Evolutionary conservation across 2,113 vertebrate genomes (phyloP), one percentile per base, ranked within the genome.

Genomic region (Blennius ocellaris): DNA sequence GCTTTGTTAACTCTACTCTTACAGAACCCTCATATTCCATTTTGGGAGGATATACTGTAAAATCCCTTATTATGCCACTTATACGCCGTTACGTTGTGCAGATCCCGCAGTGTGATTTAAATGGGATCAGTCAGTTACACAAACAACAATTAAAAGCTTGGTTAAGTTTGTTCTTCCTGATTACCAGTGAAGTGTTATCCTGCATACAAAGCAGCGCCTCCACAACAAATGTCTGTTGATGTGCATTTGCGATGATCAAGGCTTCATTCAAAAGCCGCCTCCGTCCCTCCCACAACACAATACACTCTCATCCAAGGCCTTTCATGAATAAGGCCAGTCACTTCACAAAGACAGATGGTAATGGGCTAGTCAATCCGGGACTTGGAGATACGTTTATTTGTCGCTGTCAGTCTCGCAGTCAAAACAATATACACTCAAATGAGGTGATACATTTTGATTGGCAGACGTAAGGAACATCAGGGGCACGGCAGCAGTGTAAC

Each of bases 81-180:
- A 58, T 60, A 50, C 21, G 70, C 65, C 45, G 87, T 73, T 82
- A 70, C 62, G 52, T 73, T 78, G 73, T 76, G 69, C 72, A 70
- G 65, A 87, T 87, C 65, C 76, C 12, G 4, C 62, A 9, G 73
- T 71, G 69, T 74, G 79, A 85, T 85, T 87, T 71, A 80, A 90
- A 91, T 81, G 40, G 72, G 87, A 90, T 82, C 87, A 87, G 89
- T 86, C 91, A 87, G 87, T 79, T 87, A 86, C 86, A 90, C 88
- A 92, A 91, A 93, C 89, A 93, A 87, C 90, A 89, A 93, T 94
- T 92, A 93, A 93, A 90, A 86, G 87, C 90, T 86, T 93, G 87
- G 89, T 93, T 93, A 91, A 87, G 91, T 91, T 92, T 88, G 85
- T 86, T 92, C 75, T 86, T 87, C 63, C 65, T 92, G 91, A 94